Evolutionary conservation across 2,113 vertebrate genomes (phyloP).

Genomic region (Esox niger): DNA sequence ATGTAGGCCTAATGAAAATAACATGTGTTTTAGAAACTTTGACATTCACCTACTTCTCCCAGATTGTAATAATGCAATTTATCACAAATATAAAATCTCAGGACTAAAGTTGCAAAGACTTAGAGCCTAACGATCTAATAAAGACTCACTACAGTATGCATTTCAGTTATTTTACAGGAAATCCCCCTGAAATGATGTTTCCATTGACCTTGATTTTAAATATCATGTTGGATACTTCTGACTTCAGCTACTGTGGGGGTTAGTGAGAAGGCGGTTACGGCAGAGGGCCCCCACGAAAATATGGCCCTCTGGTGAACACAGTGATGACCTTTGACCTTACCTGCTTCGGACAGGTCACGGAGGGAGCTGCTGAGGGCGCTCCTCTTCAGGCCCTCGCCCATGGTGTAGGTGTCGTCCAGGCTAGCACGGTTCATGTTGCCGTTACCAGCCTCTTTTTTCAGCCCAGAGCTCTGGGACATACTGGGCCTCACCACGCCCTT

Average conservation of each 20-base stretch:
- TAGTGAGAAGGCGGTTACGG: conserved; percentile 9
- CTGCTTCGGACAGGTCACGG: conserved; percentile 94
- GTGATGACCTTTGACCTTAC: conserved; percentile 54
- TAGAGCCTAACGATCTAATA: neutral
- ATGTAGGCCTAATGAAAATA: conserved; percentile 2
- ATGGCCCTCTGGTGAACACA: conserved; percentile 11
- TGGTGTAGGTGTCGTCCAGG: conserved; percentile 93
- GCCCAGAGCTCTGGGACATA: conserved; percentile 91
- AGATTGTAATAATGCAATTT: neutral
- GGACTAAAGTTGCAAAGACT: neutral
- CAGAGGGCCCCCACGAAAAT: neutral
- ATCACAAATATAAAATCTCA: neutral
- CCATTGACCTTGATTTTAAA: neutral
- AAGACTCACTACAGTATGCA: neutral
- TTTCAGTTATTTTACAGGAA: too few relatives aligned
- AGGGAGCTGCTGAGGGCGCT: conserved; percentile 97
- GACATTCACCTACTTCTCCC: neutral
- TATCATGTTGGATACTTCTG: too few relatives aligned
- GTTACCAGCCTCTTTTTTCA: conserved; percentile 89
- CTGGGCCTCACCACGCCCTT: conserved; percentile 93
- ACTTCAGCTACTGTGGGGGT: too few relatives aligned
- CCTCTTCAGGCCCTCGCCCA: conserved; percentile 92
- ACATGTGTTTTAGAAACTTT: neutral
- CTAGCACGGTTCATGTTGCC: conserved; percentile 87
- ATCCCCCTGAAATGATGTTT: neutral